Evolutionary conservation across 2,113 vertebrate species (phyloP), one percentile per base, ranked within the genome.

Genomic region (Pygoscelis antarcticus): DNA sequence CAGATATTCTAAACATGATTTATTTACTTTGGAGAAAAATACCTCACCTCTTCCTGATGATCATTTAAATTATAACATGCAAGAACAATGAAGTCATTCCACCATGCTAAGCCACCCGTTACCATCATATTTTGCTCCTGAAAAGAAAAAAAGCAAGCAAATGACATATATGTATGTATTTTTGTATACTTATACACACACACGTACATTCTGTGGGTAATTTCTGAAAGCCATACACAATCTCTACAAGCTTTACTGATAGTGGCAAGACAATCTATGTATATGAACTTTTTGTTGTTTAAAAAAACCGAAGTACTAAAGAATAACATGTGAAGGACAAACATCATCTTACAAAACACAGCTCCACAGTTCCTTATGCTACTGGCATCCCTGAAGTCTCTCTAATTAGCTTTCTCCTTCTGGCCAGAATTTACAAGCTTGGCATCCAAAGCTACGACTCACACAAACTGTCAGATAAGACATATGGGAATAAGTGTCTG

Each of bases 91-190:
- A 99, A 99, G 96, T 99, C 99, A 60, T 99, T 99, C 99, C 99
- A 99, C 99, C 99, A 99, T 9, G 99, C 99, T 92, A 99, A 98
- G 76, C 99, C 99, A 85, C 99, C 99, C 13, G 99, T 99, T 93
- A 99, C 99, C 5, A 98, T 98, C 99, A 99, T 99, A 97, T 99
- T 99, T 98, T 99, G 99, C 97, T 99, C 99, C 99, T 99, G 84
- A 97, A 97, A 96, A 95, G 17, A 75, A 75, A 90, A 83, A 83
- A 82, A 29, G 6, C 36, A 77, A 70, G 14, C 10, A 93, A 70
- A 68, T 51, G 1, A 89, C 22, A 74, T 9, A 30, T 2, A 57
- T 7, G 3, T 21, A 70, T 30, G 5, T 27, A 32, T n/a, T 82
- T 61, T 74, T 74, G 20, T 40, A 65, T 26, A 27, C 22, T 29